These are phyloP conservation scores for Leptinotarsa haldemani DNA, from an alignment of 2,888 invertebrate genomes.

Conservation along the genomic window DNA sequence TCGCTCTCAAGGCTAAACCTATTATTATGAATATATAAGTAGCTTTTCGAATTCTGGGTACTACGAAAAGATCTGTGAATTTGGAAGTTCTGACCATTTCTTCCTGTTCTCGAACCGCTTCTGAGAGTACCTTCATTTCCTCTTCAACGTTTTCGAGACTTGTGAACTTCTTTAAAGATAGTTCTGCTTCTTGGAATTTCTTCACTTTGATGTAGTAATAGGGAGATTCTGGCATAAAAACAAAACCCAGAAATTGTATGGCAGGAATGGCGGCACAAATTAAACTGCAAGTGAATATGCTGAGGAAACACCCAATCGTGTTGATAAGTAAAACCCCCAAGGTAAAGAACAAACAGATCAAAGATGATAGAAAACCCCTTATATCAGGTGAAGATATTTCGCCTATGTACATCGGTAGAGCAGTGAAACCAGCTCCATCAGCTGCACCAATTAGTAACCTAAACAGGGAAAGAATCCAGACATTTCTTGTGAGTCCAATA, in stretches of 20 bases:
- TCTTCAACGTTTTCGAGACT: conserved; percentile 45
- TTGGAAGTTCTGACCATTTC: conserved; percentile 44
- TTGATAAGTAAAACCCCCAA: conserved; percentile 73
- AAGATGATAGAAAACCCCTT: conserved; percentile 73
- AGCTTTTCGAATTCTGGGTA: conserved; percentile 53
- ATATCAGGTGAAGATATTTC: conserved; percentile 71
- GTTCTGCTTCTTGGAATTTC: conserved; percentile 65
- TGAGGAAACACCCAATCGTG: conserved; percentile 66
- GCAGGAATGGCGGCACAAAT: conserved; percentile 66
- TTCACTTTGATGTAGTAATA: conserved; percentile 66
- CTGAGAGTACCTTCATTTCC: conserved; percentile 50
- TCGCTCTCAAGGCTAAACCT: conserved; percentile 4
- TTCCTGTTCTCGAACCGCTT: conserved; percentile 53
- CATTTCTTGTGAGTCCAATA: conserved; percentile 9
- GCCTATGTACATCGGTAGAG: conserved; percentile 72
- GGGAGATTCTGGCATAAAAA: conserved; percentile 73
- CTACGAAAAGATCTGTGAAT: conserved; percentile 51
- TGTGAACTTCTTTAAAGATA: conserved; percentile 67
- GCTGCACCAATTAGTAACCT: conserved; percentile 71
- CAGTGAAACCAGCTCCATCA: conserved; percentile 63
- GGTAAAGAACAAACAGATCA: conserved; percentile 70
- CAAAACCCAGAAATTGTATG: conserved; percentile 65
- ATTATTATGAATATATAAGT: conserved; percentile 43
- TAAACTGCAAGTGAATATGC: conserved; percentile 67
- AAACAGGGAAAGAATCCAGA: conserved; percentile 51